These are phyloP conservation scores for Panthera uncia DNA, from an alignment of 2,113 vertebrate genomes.

Conservation along the genomic window DNA sequence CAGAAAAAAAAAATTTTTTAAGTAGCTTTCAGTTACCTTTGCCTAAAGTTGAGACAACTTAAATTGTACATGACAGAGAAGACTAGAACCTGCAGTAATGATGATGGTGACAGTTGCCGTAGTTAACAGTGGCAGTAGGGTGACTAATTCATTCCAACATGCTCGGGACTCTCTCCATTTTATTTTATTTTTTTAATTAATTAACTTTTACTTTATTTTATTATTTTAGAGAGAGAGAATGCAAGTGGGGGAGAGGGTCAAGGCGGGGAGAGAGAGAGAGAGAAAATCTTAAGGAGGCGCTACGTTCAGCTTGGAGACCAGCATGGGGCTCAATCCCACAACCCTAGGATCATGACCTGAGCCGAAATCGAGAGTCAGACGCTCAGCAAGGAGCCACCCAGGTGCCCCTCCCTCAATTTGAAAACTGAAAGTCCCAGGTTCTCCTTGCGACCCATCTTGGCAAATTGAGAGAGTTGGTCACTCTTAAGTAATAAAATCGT, in stretches of 20 bases:
- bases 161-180: neutral
- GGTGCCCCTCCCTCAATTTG: neutral
- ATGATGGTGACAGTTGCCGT: neutral
- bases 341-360: no score
- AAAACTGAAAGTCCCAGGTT: neutral
- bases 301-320: no score
- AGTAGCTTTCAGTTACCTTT: neutral
- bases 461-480: neutral
- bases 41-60: neutral
- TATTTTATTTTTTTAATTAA: no score
- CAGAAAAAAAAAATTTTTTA: neutral
- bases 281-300: no score
- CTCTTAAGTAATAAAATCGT: neutral
- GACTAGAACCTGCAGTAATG: neutral
- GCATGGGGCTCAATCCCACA: no score
- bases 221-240: no score
- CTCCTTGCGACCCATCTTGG: neutral
- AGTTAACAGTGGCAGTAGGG: neutral
- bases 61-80: neutral
- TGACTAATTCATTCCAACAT: neutral
- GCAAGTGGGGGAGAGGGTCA: no score
- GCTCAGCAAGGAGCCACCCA: no score
- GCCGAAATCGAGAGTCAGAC: no score
- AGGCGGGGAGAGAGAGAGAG: no score
- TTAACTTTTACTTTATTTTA: no score